Percentiles rank a stretch among this genome's conserved stretches.
Conservation (phyloP, 2,113 vertebrate genomes). For the Struthidea cinerea region DNA sequence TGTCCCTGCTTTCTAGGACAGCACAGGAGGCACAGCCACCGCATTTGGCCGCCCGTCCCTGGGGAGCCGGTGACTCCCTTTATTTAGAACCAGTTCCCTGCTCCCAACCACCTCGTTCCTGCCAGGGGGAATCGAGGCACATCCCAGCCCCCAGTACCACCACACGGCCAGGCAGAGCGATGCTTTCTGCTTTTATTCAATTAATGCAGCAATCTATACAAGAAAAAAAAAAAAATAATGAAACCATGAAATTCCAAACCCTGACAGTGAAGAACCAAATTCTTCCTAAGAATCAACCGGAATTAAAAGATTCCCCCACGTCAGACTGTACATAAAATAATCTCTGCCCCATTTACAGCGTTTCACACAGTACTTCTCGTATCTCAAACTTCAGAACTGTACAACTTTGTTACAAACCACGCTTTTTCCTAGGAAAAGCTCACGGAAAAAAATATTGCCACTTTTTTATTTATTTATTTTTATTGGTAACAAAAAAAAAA, state of each 20-base stretch:
- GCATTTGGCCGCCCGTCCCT: rapidly evolving
- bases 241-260: conserved; percentile 67
- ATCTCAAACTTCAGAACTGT: conserved; percentile 76
- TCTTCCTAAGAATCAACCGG: conserved; percentile 67
- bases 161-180: background rate
- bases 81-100: background rate
- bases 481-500: conserved; percentile 31
- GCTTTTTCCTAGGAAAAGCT: conserved; percentile 74
- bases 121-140: rapidly evolving
- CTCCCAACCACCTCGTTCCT: background rate
- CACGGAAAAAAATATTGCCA: conserved; percentile 71
- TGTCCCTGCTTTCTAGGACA: background rate
- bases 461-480: conserved; percentile 19
- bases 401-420: conserved; percentile 85
- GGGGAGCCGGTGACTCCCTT: background rate
- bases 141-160: background rate
- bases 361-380: conserved; percentile 67
- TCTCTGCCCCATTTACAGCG: conserved; percentile 71
- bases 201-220: conserved; percentile 76
- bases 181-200: conserved; percentile 76
- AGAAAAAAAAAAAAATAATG: conserved; percentile 35
- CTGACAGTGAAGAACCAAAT: conserved; percentile 65
- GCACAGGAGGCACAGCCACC: background rate
- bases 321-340: conserved; percentile 73
- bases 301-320: conserved; percentile 65